These are phyloP conservation scores for Lutjanus argentimaculatus DNA, from an alignment of 2,797 vertebrate species.

Conservation along the genomic window DNA sequence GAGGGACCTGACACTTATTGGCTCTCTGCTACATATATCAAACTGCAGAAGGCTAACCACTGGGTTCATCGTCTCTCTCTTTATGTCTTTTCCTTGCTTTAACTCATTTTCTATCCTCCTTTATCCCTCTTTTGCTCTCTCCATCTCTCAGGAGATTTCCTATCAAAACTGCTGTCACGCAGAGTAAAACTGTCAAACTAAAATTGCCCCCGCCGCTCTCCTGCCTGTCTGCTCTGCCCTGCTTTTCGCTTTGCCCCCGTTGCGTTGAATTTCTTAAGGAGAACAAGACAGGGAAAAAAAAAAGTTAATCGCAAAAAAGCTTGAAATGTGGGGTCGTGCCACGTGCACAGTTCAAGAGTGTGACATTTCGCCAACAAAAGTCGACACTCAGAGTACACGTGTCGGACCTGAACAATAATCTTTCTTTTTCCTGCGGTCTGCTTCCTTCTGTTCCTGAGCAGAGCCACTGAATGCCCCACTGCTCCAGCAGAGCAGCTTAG, in stretches of 20 bases:
- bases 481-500: conserved; percentile 53
- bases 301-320: not conserved
- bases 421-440: conserved; percentile 38
- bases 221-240: conserved; percentile 32
- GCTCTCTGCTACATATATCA: conserved; percentile 53
- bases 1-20: conserved; percentile 69
- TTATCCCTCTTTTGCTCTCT: conserved; percentile 14
- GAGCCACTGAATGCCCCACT: conserved; percentile 46
- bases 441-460: conserved; percentile 50
- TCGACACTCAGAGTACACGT: conserved; percentile 29
- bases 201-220: conserved; percentile 33
- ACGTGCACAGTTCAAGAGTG: conserved; percentile 14
- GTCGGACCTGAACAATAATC: conserved; percentile 47
- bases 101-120: conserved; percentile 41
- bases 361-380: conserved; percentile 74
- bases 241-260: conserved; percentile 37
- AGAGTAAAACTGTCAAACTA: conserved; percentile 56
- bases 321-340: conserved; percentile 24
- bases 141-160: conserved; percentile 41
- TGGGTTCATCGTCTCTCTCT: conserved; percentile 34
- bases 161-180: conserved; percentile 50
- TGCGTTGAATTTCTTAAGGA: conserved; percentile 5
- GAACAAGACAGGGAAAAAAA: conserved; percentile 19
- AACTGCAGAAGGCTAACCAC: conserved; percentile 38
- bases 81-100: conserved; percentile 29